These are phyloP conservation scores for Listronotus oregonensis DNA, from an alignment of 1,140 invertebrate species.

Conservation along the genomic window DNA sequence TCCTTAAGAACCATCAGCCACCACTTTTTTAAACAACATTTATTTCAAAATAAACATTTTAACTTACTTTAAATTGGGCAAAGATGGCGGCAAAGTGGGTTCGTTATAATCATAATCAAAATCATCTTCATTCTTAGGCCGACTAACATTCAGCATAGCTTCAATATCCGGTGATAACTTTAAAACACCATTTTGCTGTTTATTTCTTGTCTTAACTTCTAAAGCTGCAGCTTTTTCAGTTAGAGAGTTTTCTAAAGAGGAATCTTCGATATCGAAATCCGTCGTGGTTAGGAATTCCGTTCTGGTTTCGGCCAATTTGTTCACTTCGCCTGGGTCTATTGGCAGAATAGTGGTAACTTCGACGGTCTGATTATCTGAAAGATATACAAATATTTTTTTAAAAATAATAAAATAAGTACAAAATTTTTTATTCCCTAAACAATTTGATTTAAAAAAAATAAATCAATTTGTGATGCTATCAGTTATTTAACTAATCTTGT, in stretches of 20 bases:
- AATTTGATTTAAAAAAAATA: no score
- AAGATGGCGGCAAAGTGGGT: constrained; percentile 69
- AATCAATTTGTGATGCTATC: no score
- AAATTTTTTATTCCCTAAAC: background rate
- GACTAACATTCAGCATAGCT: constrained; percentile 54
- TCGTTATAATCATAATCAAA: constrained; percentile 69
- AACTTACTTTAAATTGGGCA: constrained; percentile 71
- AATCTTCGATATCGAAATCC: constrained; percentile 5
- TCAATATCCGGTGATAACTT: constrained; percentile 51
- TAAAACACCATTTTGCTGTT: constrained; percentile 32
- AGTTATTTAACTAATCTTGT: no score
- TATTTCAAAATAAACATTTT: background rate
- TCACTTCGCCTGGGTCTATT: constrained; percentile 33
- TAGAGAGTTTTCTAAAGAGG: background rate
- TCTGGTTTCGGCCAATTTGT: constrained; percentile 34
- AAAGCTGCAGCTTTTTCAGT: constrained; percentile 23
- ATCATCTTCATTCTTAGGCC: constrained; percentile 61
- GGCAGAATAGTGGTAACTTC: constrained; percentile 31
- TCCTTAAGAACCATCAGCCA: no score
- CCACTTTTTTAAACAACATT: no score
- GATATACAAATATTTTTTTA: no score
- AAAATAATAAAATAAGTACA: background rate
- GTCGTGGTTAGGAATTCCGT: constrained; percentile 24
- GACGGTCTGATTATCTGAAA: constrained; percentile 8
- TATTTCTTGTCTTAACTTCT: constrained; percentile 32